Base-by-base conservation (phyloP, 2,888 invertebrate species). In the Oxystoma pomonae region DNA sequence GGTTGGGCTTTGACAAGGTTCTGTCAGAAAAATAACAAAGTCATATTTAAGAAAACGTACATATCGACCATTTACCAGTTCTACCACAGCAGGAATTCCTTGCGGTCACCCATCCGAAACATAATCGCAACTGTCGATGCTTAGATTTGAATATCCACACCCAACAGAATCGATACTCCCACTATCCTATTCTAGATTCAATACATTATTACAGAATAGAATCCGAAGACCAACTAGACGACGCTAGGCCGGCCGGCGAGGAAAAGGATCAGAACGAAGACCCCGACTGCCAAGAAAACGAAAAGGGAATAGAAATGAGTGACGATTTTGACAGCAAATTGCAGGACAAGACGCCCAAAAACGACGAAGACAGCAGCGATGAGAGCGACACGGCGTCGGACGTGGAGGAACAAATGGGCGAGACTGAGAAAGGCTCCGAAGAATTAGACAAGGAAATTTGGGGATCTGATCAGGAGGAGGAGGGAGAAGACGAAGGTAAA, bases 341-440 rank as follows among this genome's bases (percentile, higher is more conserved):
- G 63, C 93, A 94, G 76, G 53, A 53, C n/a, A 53, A 65, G 58
- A 35, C 35, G 3, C 35, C 35, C 35, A 59, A 59, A 17, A 52
- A 53, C n/a, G 60, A 81, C 68, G 90, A 96, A 74, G 85, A 88
- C 19, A 86, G 86, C 0, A 82, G 86, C 0, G 84, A 90, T 16
- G 80, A 83, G 0, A 82, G 84, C 16, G 85, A 90, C 16, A 87
- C 90, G 21, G 86, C 91, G 66, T 90, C 92, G 18, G 92, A 98
- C 70, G 83, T 91, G 1, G 96, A 98, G 69, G 96, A 98, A 77
- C 91, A 98, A 83, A 96, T 98, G 94, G 98, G 97, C 19, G 95
- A 98, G 63, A 92, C 93, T 0, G 94, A 91, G 67, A 88, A 90
- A 73, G 90, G 87, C n/a, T 90, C 91, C 1, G 92, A 95, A 65